Evolutionary conservation across 1,140 invertebrate species (phyloP), one percentile per base, ranked within the genome.

Genomic region (Drosophila repleta): DNA sequence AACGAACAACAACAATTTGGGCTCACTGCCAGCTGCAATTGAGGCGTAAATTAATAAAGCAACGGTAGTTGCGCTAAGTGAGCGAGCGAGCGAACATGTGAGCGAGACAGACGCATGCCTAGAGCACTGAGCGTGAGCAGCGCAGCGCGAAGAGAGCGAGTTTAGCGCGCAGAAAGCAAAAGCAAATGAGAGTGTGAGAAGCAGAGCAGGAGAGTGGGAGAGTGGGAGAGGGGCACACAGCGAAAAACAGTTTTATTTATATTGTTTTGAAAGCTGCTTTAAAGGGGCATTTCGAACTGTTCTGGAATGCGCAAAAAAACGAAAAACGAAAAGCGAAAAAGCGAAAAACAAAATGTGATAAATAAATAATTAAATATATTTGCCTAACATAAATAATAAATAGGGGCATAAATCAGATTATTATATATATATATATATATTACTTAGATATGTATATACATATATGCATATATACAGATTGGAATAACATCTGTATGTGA

Each of bases 1-100:
- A 24, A 43, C 39, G 17, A 43, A 43, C 49, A 58, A 32, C 61
- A 56, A 24, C 45, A 55, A 67, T 56, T 74, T 69, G 71, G 58
- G 26, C 39, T 63, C 65, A 69, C 57, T 69, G 55, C 49, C 39
- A 43, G 32, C 32, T 35, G 57, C 17, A 67, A 57, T 63, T 51
- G 29, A 41, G 29, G 58, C 17, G 41, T 63, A 32, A 21, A 29
- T 67, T 17, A 66, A 45, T 37, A 60, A 17, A 32, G 43, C 18
- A 55, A 74, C 69, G 53, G 55, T 32, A 60, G 32, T 60, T 46
- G 11, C 6, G 39, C 39, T 8, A 8, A 46, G n/a, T 60, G 51
- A 53, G 51, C 11, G 51, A 35, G 51, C 5, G 21, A 39, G 20
- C 48, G 11, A n/a, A n/a, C n/a, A n/a, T 10, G 3, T n/a, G 15